Evolutionary conservation across 2,888 invertebrate genomes (phyloP).

Genomic region (Thereva unica): DNA sequence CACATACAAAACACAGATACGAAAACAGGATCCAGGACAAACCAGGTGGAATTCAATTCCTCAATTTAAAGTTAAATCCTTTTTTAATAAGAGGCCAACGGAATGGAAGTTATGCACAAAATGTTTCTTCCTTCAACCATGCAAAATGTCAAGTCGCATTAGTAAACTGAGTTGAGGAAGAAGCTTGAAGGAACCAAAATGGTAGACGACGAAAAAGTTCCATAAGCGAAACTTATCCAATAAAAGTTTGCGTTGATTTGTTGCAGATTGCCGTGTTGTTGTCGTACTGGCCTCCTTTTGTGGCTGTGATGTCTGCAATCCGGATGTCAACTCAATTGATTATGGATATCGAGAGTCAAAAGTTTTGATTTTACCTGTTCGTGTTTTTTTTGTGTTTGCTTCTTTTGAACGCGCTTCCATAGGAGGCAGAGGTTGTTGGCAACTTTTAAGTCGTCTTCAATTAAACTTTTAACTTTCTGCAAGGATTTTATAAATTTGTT

Average conservation of each 20-base stretch:
- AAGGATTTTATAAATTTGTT: too few species aligned
- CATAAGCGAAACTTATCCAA: slow-evolving; percentile 39
- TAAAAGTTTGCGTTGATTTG: slow-evolving; percentile 42
- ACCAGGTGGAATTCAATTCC: slow-evolving; percentile 37
- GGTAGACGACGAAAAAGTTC: slow-evolving; percentile 16
- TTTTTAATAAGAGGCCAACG: slow-evolving; percentile 37
- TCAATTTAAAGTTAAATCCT: slow-evolving; percentile 42
- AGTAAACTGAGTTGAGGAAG: slow-evolving; percentile 4
- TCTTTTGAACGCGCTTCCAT: too few species aligned
- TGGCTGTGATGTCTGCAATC: slow-evolving; percentile 14
- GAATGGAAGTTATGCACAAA: slow-evolving; percentile 24
- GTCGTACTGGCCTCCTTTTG: neutral
- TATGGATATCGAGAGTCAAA: slow-evolving; percentile 10
- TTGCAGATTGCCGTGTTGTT: slow-evolving; percentile 34
- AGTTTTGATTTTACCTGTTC: neutral
- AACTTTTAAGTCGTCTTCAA: too few species aligned
- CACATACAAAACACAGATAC: too few species aligned
- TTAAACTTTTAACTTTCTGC: too few species aligned
- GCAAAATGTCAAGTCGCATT: slow-evolving; percentile 35
- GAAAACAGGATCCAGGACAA: neutral
- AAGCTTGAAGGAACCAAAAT: neutral
- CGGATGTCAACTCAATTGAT: slow-evolving; percentile 21
- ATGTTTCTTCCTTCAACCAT: slow-evolving; percentile 19
- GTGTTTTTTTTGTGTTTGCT: too few species aligned
- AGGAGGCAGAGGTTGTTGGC: too few species aligned